Percentiles rank a stretch among this genome's conserved stretches.
Evolutionary conservation across 2,113 vertebrate species (phyloP).

Genomic region (Physeter macrocephalus): DNA sequence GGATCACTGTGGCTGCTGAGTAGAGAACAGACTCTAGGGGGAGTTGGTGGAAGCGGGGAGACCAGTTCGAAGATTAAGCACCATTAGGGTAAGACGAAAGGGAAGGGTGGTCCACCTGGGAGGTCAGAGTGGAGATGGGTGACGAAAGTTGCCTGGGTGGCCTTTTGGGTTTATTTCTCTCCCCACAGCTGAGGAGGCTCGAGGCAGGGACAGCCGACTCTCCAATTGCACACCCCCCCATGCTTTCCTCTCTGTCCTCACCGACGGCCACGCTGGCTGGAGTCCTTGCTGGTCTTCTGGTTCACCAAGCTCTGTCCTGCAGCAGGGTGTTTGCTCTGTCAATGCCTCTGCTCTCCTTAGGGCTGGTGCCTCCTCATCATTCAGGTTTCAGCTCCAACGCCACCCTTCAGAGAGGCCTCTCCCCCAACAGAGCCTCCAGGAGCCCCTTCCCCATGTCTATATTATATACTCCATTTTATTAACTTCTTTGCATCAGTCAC

Average conservation of each 20-base stretch:
- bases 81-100: background rate
- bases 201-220: background rate
- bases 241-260: background rate
- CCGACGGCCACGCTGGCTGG: too few relatives aligned
- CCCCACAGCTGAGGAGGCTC: background rate
- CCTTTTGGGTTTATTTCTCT: background rate
- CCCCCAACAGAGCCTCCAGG: background rate
- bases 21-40: background rate
- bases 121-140: background rate
- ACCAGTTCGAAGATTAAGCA: background rate
- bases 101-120: background rate
- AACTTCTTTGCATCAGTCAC: too few relatives aligned
- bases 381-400: too few relatives aligned
- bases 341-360: background rate
- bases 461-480: background rate
- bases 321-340: too few relatives aligned
- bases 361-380: background rate
- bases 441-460: background rate
- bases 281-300: background rate
- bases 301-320: background rate
- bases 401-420: too few relatives aligned
- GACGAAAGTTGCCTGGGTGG: background rate
- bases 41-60: background rate
- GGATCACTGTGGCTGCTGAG: background rate
- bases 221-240: background rate